These are phyloP conservation scores for Leptopilina clavipes DNA, from an alignment of 1,140 invertebrate genomes.

Conservation along the genomic window DNA sequence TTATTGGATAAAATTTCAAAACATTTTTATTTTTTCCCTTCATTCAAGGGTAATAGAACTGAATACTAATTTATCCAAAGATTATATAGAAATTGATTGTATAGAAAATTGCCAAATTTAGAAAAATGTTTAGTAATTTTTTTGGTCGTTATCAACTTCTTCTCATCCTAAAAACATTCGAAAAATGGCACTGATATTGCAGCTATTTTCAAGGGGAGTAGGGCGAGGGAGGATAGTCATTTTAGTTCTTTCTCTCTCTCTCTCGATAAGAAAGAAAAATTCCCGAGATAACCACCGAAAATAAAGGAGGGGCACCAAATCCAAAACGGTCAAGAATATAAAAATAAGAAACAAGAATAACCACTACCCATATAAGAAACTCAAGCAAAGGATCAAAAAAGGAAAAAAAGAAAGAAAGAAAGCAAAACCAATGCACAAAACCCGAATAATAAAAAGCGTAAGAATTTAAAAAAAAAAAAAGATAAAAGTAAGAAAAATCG, in stretches of 20 bases:
- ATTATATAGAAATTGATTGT: too few relatives aligned
- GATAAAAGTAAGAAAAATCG: slow-evolving; percentile 42
- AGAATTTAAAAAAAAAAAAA: slow-evolving; percentile 36
- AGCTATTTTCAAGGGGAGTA: neutral
- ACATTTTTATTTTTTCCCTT: neutral
- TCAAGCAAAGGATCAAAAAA: neutral
- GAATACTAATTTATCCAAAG: too few relatives aligned
- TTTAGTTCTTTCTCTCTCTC: neutral
- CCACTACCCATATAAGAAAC: slow-evolving; percentile 7
- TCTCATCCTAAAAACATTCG: too few relatives aligned
- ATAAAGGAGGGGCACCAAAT: neutral
- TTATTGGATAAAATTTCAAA: too few relatives aligned
- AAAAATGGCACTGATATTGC: neutral
- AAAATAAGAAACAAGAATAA: slow-evolving; percentile 24
- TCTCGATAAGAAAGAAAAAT: slow-evolving; percentile 12
- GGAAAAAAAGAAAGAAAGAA: neutral
- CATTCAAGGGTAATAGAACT: too few relatives aligned
- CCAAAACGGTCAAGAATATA: neutral
- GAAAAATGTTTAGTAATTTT: too few relatives aligned
- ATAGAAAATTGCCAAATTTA: too few relatives aligned
- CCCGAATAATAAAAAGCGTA: slow-evolving; percentile 10
- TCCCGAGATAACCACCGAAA: neutral
- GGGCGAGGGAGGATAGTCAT: too few relatives aligned
- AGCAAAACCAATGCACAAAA: neutral
- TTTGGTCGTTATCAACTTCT: too few relatives aligned